Evolutionary conservation across 2,888 invertebrate species (phyloP).

Genomic region (Eupsilia transversa): DNA sequence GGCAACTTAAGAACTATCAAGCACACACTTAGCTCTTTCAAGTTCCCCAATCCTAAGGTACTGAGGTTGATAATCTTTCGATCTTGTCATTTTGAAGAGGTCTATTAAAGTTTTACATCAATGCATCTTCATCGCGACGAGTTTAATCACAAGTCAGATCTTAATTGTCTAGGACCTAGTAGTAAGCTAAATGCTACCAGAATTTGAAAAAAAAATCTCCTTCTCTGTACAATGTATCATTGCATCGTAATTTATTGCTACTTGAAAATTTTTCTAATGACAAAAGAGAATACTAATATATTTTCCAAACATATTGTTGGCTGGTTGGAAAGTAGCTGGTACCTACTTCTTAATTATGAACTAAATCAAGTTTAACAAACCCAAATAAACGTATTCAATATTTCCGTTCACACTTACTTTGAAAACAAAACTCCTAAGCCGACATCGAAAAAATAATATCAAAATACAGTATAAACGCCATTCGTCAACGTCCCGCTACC

Average conservation of each 20-base stretch:
- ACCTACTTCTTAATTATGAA: not conserved
- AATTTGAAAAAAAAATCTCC: not conserved
- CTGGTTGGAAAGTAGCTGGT: not conserved
- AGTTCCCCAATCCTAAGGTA: not conserved
- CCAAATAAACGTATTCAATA: not conserved
- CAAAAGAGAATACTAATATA: not conserved
- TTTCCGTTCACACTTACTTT: constrained; percentile 30
- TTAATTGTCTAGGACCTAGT: not conserved
- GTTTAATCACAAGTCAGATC: not conserved
- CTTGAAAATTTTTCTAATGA: not conserved
- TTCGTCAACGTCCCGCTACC: constrained; percentile 86
- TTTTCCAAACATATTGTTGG: not conserved
- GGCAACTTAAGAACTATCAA: constrained; percentile 45
- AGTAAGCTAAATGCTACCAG: not conserved
- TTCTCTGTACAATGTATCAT: not conserved
- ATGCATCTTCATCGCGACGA: not conserved
- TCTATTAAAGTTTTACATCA: not conserved
- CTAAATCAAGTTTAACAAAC: not conserved
- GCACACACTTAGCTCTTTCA: constrained; percentile 5
- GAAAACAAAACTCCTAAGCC: constrained; percentile 39
- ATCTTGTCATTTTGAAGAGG: not conserved
- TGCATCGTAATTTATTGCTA: not conserved
- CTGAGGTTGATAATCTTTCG: not conserved
- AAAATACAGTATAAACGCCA: constrained; percentile 83
- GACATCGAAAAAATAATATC: constrained; percentile 75